phyloP scores from a whole-genome alignment of 23 tunicate species.

The Halocynthia aurantium region DNA sequence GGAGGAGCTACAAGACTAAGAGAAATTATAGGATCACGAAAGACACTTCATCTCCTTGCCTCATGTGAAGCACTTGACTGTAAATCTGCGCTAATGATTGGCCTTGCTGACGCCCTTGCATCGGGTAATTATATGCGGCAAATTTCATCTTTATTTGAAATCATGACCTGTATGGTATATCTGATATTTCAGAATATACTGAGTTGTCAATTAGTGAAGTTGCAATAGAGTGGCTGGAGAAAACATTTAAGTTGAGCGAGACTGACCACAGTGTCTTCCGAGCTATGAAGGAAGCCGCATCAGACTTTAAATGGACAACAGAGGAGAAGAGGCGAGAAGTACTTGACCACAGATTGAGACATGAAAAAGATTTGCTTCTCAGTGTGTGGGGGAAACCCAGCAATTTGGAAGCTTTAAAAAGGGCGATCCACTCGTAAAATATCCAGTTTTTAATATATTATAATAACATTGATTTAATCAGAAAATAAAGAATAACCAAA shows the following conservation, averaged over 20 bases:
- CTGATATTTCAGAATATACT: not conserved
- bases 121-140: not conserved
- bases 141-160: no score
- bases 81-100: conserved; percentile 26
- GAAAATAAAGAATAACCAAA: no score
- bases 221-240: conserved; percentile 12
- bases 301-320: not conserved
- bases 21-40: conserved; percentile 36
- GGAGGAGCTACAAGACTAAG: conserved; percentile 45
- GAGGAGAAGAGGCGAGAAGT: not conserved
- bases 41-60: conserved; percentile 33
- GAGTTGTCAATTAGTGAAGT: not conserved
- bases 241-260: conserved; percentile 1
- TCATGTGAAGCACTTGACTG: conserved; percentile 23
- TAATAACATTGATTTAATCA: no score
- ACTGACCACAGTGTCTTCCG: conserved; percentile 12
- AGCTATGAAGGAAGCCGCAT: conserved; percentile 17
- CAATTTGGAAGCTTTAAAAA: conserved; percentile 1
- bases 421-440: not conserved
- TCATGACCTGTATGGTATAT: no score
- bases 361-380: conserved; percentile 9
- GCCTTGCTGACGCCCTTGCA: conserved; percentile 31
- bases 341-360: not conserved
- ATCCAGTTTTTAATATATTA: no score
- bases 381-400: conserved; percentile 16